These are phyloP conservation scores for Chelonoidis abingdonii DNA, from an alignment of 2,113 vertebrate genomes.

Conservation along the genomic window DNA sequence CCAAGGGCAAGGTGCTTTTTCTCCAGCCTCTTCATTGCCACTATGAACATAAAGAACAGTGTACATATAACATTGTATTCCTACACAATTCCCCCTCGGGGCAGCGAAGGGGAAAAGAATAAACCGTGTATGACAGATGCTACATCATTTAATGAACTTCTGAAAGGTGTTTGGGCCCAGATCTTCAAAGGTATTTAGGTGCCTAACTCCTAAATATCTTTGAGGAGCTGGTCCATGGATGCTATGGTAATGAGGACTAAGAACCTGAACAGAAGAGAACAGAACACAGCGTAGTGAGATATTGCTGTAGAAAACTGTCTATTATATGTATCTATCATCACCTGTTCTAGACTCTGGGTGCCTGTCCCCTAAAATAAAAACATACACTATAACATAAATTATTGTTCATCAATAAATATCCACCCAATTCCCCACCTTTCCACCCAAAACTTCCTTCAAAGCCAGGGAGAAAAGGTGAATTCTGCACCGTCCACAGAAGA, in stretches of 20 bases:
- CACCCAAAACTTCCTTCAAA: background rate
- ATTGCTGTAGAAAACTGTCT: background rate
- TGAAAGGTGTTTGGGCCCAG: background rate
- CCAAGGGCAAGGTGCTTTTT: background rate
- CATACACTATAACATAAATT: background rate
- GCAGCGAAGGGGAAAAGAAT: background rate
- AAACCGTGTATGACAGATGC: background rate
- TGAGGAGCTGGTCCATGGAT: background rate
- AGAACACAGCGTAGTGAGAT: background rate
- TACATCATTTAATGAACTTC: background rate
- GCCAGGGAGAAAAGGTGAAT: rapidly evolving
- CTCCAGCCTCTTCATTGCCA: background rate
- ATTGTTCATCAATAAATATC: background rate
- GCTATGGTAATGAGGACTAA: background rate
- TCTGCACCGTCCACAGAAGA: background rate
- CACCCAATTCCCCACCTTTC: background rate
- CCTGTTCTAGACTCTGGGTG: no score
- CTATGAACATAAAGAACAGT: background rate
- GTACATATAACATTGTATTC: background rate
- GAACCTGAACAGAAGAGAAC: background rate
- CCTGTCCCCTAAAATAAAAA: background rate
- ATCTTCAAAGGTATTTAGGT: background rate
- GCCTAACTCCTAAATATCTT: background rate
- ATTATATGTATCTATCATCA: background rate
- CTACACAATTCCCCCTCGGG: background rate